Evolutionary conservation across 2,888 invertebrate genomes (phyloP).

Genomic region (Temnothorax unifasciatus): DNA sequence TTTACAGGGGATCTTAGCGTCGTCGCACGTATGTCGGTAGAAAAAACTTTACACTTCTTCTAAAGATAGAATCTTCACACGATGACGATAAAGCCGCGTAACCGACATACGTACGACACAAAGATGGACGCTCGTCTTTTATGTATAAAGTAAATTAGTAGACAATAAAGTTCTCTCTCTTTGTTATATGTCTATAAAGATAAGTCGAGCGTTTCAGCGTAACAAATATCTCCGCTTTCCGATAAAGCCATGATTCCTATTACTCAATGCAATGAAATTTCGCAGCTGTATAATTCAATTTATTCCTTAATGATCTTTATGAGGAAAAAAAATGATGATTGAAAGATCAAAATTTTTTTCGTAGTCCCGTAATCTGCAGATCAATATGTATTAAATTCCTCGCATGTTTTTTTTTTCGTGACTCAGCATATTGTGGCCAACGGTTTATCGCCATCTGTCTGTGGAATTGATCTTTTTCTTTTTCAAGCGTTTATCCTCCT

Average conservation of each 20-base stretch:
- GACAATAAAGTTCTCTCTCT: constrained; percentile 22
- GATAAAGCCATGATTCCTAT: background rate
- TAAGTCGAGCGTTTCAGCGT: constrained; percentile 28
- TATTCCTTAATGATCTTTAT: background rate
- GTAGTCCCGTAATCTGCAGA: background rate
- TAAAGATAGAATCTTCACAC: background rate
- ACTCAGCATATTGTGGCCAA: constrained; percentile 4
- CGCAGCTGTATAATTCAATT: background rate
- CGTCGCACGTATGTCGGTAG: background rate
- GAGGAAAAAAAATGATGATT: background rate
- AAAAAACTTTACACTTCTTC: background rate
- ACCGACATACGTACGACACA: constrained; percentile 5
- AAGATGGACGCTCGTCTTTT: constrained; percentile 14
- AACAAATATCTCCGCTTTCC: background rate
- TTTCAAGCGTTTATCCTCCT: constrained; percentile 1
- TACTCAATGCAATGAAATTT: background rate
- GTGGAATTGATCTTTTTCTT: background rate
- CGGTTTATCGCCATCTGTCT: constrained; percentile 26
- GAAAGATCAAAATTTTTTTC: constrained; percentile 1
- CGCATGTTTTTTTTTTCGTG: background rate
- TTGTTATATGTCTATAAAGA: background rate
- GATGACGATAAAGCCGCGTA: background rate
- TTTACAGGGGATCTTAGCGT: background rate
- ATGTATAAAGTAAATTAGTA: constrained; percentile 40
- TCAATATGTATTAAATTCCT: constrained; percentile 18